Evolutionary conservation across 2,113 vertebrate genomes (phyloP).

Genomic region (Notothenia coriiceps): DNA sequence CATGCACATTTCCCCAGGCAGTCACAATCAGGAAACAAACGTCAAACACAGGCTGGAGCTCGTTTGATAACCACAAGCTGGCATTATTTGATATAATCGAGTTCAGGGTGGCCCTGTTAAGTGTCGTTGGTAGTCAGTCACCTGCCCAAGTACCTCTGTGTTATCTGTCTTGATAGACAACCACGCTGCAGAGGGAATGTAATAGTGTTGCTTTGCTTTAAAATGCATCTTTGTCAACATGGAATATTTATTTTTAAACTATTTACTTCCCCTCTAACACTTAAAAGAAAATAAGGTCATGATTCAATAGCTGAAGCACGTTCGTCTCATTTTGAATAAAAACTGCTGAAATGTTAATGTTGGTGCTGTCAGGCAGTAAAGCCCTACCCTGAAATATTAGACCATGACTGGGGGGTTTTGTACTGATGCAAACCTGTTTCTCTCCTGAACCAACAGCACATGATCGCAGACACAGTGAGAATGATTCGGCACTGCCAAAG

Average conservation of each 20-base stretch:
- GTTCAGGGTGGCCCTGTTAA: background rate
- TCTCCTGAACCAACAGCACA: conserved; percentile 85
- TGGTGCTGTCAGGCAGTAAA: background rate
- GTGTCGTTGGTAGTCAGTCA: background rate
- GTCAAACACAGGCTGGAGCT: background rate
- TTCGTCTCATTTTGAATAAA: background rate
- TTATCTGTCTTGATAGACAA: background rate
- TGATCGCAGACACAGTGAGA: conserved; percentile 98
- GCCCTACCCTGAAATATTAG: background rate
- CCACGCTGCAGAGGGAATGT: background rate
- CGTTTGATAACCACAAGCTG: too few relatives aligned
- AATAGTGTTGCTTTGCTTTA: background rate
- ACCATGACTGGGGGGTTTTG: background rate
- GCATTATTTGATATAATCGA: background rate
- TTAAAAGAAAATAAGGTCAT: background rate
- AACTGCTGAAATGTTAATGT: background rate
- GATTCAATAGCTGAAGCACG: too few relatives aligned
- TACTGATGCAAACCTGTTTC: conserved; percentile 24
- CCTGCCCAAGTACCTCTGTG: background rate
- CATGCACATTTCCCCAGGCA: background rate
- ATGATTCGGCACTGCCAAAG: conserved; percentile 96
- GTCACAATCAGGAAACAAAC: background rate
- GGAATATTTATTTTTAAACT: background rate
- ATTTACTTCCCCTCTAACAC: background rate
- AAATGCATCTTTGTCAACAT: background rate